These are phyloP conservation scores for Pseudonaja textilis DNA, from an alignment of 2,113 vertebrate species.

Conservation along the genomic window DNA sequence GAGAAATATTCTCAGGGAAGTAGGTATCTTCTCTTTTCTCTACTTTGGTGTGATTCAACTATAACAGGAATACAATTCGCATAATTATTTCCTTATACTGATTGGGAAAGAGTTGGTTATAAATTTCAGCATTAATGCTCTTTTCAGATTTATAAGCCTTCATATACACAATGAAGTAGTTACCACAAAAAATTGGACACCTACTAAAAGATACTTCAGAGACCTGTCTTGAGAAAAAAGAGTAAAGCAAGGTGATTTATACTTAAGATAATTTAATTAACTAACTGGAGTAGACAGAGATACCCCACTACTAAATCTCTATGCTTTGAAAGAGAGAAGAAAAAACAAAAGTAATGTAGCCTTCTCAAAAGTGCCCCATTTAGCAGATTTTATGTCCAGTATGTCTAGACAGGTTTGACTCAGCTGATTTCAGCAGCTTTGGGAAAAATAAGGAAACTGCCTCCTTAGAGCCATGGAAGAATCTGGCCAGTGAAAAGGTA, in stretches of 20 bases:
- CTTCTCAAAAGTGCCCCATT: background rate
- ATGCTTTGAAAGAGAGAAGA: background rate
- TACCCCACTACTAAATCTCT: background rate
- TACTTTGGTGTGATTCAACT: background rate
- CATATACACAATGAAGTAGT: background rate
- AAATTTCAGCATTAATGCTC: background rate
- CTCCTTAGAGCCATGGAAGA: background rate
- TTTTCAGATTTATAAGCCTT: background rate
- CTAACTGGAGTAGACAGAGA: too few species aligned
- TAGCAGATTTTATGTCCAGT: background rate
- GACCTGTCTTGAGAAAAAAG: background rate
- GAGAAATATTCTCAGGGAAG: background rate
- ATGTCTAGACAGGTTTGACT: background rate
- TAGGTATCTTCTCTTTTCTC: background rate
- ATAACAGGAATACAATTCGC: background rate
- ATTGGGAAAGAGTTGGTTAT: background rate
- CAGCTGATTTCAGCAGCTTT: background rate
- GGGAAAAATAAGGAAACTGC: background rate
- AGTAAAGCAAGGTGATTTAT: background rate
- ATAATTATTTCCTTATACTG: background rate
- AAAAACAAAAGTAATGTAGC: background rate
- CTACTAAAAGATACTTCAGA: background rate
- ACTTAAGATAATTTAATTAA: background rate
- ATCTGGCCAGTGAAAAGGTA: background rate
- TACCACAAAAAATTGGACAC: background rate